Base-by-base conservation (phyloP, 2,797 vertebrate genomes). In the Eulemur mongoz region DNA sequence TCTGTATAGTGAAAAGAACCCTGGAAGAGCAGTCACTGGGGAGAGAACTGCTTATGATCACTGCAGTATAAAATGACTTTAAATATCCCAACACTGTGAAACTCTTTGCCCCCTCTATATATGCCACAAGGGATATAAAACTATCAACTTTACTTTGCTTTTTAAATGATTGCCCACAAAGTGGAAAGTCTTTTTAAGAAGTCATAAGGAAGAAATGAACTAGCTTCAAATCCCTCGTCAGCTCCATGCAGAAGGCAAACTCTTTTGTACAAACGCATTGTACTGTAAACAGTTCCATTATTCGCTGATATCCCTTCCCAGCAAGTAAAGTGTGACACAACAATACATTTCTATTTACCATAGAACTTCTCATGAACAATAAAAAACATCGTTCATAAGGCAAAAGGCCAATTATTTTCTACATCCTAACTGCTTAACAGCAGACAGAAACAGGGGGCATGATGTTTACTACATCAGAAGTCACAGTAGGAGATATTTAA, bases 121-220 rank as follows among this genome's bases (percentile, higher is more conserved):
- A 65, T 52, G 15, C 50, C 38, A 80, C 52, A 70, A 84, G 54
- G 54, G 12, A 86, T 89, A 40, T 22, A 76, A 84, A 95, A 79
- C 93, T 91, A 54, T 80, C 83, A 94, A 81, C 85, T 96, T 93
- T 69, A 84, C 40, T 93, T 80, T 82, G 32, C 57, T 94, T 87
- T 59, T 81, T 83, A 95, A 97, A 59, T 96, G 79, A 97, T 87
- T 70, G 30, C 79, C 86, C 85, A 76, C 27, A 54, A 96, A 80
- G 45, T 91, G 30, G 23, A 89, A 93, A 94, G 15, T 59, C 27
- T 73, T 94, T 83, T 88, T 54, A 95, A 89, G 89, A 92, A 95
- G 38, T 87, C 69, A 61, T 54, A 22, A 94, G 52, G 43, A 93
- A 40, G 82, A 94, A 95, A 91, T 48, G 20, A 92, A 67, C 57